Conservation (phyloP, 1,140 invertebrate genomes). For the Yoshiicerus persimilis region DNA sequence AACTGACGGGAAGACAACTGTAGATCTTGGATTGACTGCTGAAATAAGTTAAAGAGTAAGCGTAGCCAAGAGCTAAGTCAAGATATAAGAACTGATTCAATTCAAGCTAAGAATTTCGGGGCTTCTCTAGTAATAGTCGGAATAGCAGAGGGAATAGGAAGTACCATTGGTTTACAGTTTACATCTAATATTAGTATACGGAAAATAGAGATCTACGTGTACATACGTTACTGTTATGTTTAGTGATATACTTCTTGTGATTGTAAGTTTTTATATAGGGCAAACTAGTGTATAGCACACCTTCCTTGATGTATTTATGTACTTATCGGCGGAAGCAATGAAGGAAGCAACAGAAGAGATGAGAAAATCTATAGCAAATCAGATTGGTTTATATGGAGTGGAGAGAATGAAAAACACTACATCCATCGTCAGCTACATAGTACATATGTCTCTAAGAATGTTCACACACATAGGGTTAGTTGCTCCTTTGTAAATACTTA, state of each 20-base stretch:
- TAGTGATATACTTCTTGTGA: too few species aligned
- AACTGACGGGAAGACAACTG: background rate
- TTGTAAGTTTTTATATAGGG: too few species aligned
- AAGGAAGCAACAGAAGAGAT: background rate
- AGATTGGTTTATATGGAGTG: background rate
- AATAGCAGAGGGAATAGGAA: background rate
- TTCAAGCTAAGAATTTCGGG: background rate
- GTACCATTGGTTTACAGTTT: too few species aligned
- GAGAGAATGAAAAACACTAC: background rate
- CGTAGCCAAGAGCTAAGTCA: background rate
- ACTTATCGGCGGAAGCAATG: background rate
- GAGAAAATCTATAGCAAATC: background rate
- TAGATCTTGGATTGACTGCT: background rate
- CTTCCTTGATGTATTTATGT: background rate
- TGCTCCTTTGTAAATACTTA: background rate
- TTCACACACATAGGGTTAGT: background rate
- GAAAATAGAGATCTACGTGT: too few species aligned
- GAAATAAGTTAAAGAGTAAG: background rate
- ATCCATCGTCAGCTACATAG: too few species aligned
- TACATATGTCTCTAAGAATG: background rate
- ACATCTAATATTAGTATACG: too few species aligned
- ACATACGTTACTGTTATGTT: too few species aligned
- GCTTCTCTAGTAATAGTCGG: background rate
- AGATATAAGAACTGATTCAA: constrained; percentile 5
- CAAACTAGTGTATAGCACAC: background rate